phyloP scores from a whole-genome alignment of 2,113 vertebrate species.

The Pseudorhombus dupliciocellatus region DNA sequence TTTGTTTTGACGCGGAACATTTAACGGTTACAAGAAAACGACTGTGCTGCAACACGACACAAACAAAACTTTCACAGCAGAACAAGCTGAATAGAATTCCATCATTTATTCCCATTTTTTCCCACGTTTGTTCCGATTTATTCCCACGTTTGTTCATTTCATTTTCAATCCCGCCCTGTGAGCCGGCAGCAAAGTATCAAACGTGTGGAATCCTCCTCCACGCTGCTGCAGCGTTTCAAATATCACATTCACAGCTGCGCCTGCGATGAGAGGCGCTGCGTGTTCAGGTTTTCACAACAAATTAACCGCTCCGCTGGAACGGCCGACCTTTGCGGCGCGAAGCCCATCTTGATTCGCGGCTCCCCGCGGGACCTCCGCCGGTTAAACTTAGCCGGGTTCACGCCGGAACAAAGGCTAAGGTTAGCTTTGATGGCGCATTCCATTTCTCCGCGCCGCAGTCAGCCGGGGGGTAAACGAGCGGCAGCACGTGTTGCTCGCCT shows the following conservation, averaged over 20 bases:
- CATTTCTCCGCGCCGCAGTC: conserved; percentile 48
- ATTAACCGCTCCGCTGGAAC: conserved; percentile 41
- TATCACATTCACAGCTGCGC: neutral
- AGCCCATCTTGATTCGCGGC: conserved; percentile 36
- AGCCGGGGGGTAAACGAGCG: neutral
- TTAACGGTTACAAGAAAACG: too few relatives aligned
- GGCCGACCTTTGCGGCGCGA: conserved; percentile 28
- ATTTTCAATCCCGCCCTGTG: too few relatives aligned
- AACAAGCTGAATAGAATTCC: too few relatives aligned
- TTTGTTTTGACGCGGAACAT: too few relatives aligned
- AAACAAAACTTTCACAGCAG: too few relatives aligned
- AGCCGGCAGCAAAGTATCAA: too few relatives aligned
- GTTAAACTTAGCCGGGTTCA: conserved; percentile 50
- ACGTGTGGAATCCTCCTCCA: too few relatives aligned
- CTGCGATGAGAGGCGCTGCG: conserved; percentile 29
- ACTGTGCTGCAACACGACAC: too few relatives aligned
- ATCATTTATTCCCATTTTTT: too few relatives aligned
- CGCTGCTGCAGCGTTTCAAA: too few relatives aligned
- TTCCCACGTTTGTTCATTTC: too few relatives aligned
- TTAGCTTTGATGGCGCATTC: conserved; percentile 63
- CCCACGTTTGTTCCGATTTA: too few relatives aligned
- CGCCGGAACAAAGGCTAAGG: conserved; percentile 49
- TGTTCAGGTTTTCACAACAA: conserved; percentile 46
- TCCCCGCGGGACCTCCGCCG: conserved; percentile 23
- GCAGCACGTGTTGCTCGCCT: neutral